Base-by-base conservation (phyloP, 1,140 invertebrate species). In the Apis florea region DNA sequence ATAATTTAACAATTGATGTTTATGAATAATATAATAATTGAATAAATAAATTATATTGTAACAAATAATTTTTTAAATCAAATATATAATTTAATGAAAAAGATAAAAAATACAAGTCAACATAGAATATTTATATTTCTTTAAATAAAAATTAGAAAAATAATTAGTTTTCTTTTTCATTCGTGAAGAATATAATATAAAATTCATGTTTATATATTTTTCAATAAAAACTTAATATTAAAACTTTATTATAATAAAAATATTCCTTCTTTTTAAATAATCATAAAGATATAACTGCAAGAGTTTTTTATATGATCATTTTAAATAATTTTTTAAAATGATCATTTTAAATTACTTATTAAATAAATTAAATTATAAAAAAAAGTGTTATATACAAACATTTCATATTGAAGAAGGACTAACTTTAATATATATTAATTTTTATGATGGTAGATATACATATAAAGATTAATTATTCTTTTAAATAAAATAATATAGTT, bases 11-110 rank as follows among this genome's bases (percentile, higher is more conserved):
- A 64, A 67, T 17, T n/a, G 13, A 49, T 71, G 6, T 75, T 53
- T 21, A 75, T n/a, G 0, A 21, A 51, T 12, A 9, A 31, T 17
- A 5, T 51, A 54, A 11, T 51, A 21, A 31, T 12, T 53, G 12
- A 78, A 58, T 31, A 11, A 26, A 51, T n/a, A 31, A 58, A n/a
- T 61, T 31, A 17, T 12, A 47, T 19, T 15, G 19, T 15, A 6
- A 75, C 17, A 6, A 26, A 12, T 61, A 76, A 70, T 49, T 51
- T 81, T 63, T n/a, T 54, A 24, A 17, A 9, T 76, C 61, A 70
- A 51, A 64, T 67, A 54, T 59, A 17, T 4, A 71, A 70, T 2
- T 73, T 40, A 10, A 17, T 12, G 26, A n/a, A 61, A 58, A 72
- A 47, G 24, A 79, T 58, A 59, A 69, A 69, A 71, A 71, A 58